These are phyloP conservation scores for Chauna torquata DNA, from an alignment of 2,113 vertebrate species.

Conservation along the genomic window DNA sequence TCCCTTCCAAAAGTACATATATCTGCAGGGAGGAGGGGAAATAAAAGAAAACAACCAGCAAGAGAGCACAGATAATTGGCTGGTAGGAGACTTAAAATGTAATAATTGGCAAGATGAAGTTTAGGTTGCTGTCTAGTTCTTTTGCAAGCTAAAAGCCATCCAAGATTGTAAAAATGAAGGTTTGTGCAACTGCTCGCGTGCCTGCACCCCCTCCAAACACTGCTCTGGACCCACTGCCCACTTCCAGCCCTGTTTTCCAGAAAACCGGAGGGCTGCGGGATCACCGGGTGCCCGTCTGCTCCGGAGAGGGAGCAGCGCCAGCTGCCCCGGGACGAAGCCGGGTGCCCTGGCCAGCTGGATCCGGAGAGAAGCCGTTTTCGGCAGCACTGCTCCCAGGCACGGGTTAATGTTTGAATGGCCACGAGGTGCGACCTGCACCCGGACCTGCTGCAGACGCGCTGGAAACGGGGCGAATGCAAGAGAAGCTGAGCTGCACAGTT, in stretches of 20 bases:
- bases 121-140: background rate
- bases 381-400: background rate
- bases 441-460: background rate
- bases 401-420: accelerated
- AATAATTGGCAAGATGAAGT: background rate
- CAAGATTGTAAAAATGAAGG: background rate
- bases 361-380: background rate
- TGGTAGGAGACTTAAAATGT: background rate
- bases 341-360: background rate
- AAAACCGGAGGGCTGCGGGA: background rate
- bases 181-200: background rate
- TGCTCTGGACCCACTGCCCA: background rate
- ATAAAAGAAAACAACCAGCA: background rate
- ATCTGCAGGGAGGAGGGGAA: background rate
- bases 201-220: background rate
- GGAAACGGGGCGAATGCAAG: background rate
- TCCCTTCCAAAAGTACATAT: background rate
- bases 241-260: accelerated
- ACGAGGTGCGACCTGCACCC: accelerated
- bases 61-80: background rate
- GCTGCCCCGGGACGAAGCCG: no score
- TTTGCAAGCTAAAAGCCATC: background rate
- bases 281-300: no score
- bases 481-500: background rate
- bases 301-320: background rate